Conservation (phyloP, 2,888 invertebrate species). For the Chymomyza amoena region DNA sequence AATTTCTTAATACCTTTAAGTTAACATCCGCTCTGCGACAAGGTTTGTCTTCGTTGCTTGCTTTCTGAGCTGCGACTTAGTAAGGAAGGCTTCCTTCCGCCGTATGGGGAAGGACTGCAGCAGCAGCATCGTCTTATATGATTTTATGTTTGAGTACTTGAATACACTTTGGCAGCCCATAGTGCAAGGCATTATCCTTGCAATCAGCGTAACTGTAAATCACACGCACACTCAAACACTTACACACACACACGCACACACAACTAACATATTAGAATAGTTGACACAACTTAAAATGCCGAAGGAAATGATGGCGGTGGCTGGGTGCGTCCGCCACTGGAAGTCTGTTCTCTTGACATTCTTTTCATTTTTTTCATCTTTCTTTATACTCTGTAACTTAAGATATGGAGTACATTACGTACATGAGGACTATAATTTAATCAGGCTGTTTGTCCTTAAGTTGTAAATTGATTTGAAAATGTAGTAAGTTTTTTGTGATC, state of each 20-base stretch:
- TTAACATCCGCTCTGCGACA: constrained; percentile 62
- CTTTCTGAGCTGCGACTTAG: not conserved
- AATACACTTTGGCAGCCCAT: constrained; percentile 8
- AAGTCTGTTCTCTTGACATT: not conserved
- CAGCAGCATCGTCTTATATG: not conserved
- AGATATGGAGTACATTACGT: too few relatives aligned
- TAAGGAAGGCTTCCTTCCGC: not conserved
- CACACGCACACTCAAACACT: constrained; percentile 44
- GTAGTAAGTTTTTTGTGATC: too few relatives aligned
- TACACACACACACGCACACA: constrained; percentile 4
- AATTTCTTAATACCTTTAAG: constrained; percentile 72
- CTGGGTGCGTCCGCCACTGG: not conserved
- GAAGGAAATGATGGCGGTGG: constrained; percentile 69
- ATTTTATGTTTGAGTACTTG: not conserved
- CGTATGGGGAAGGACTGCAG: not conserved
- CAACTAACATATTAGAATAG: constrained; percentile 51
- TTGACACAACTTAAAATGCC: constrained; percentile 64
- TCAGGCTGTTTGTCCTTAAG: too few relatives aligned
- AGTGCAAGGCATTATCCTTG: constrained; percentile 56
- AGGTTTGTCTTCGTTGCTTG: constrained; percentile 30
- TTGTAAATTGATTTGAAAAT: too few relatives aligned
- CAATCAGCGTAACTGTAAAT: constrained; percentile 69
- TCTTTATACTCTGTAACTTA: not conserved
- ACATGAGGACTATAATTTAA: too few relatives aligned
- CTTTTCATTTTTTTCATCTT: not conserved